A percentile compares a stretch with the other conserved stretches of the same genome.
phyloP scores from a whole-genome alignment of 2,113 vertebrate genomes.

The Hemiscyllium ocellatum region DNA sequence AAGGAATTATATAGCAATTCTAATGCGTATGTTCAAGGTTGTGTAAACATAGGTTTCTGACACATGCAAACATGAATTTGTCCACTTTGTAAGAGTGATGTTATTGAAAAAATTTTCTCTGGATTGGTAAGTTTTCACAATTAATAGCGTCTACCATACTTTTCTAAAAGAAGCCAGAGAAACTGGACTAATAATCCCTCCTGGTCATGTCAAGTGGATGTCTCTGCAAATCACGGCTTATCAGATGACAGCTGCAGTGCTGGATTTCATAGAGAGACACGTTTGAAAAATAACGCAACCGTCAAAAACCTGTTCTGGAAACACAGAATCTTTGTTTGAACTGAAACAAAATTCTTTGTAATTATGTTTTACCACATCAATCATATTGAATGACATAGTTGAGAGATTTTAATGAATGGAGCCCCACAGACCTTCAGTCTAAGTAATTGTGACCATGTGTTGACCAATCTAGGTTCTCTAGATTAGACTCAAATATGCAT shows the following conservation, averaged over 20 bases:
- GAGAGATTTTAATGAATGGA: conserved; percentile 16
- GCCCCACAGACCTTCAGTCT: background rate
- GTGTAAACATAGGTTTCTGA: background rate
- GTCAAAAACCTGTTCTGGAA: background rate
- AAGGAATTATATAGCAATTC: background rate
- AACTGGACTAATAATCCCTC: background rate
- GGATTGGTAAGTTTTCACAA: conserved; percentile 16
- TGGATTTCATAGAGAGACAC: conserved; percentile 3
- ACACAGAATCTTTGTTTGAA: conserved; percentile 23
- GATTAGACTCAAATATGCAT: background rate
- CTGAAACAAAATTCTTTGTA: background rate
- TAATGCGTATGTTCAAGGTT: background rate
- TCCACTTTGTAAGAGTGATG: background rate
- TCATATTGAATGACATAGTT: conserved; percentile 1
- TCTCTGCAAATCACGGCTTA: conserved; percentile 12
- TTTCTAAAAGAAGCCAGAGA: background rate
- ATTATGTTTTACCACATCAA: background rate
- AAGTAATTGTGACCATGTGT: conserved; percentile 8
- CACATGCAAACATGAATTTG: background rate
- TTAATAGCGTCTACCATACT: background rate
- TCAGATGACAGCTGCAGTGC: background rate
- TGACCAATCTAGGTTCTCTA: background rate
- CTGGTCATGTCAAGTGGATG: conserved; percentile 7
- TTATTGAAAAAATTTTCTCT: background rate
- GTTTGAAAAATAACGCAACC: background rate